phyloP scores from a whole-genome alignment of 2,113 vertebrate species.

The Paralichthys olivaceus region DNA sequence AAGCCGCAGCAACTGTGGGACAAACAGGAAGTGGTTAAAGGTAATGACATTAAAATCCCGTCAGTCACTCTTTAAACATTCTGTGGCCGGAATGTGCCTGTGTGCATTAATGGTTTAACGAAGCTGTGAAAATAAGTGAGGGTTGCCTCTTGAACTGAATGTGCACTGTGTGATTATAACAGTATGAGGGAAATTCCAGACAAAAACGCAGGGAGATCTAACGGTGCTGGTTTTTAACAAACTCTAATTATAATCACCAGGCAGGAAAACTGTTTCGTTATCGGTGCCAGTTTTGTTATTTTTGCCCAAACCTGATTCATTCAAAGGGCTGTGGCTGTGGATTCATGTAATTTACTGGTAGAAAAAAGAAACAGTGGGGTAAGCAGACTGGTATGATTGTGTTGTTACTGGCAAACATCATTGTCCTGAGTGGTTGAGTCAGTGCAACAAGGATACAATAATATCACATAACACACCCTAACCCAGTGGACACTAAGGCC shows the following conservation, averaged over 20 bases:
- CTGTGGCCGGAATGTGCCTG: constrained; percentile 34
- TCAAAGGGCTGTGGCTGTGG: constrained; percentile 59
- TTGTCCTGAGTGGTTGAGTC: constrained; percentile 56
- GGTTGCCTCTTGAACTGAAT: constrained; percentile 34
- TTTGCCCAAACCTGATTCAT: constrained; percentile 66
- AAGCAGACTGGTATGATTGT: constrained; percentile 49
- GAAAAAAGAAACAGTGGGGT: constrained; percentile 52
- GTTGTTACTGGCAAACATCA: constrained; percentile 71
- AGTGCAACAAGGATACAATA: constrained; percentile 49
- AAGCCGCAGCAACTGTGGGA: constrained; percentile 76
- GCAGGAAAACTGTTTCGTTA: constrained; percentile 55
- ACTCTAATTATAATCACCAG: constrained; percentile 55
- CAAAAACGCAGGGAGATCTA: constrained; percentile 22
- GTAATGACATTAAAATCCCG: constrained; percentile 34
- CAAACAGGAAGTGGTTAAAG: constrained; percentile 48
- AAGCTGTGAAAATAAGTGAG: constrained; percentile 60
- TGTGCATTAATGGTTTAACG: constrained; percentile 48
- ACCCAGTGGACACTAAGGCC: constrained; percentile 25
- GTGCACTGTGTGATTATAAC: constrained; percentile 50
- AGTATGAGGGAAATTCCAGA: constrained; percentile 55
- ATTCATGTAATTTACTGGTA: constrained; percentile 71
- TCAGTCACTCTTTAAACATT: constrained; percentile 8
- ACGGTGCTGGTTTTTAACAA: constrained; percentile 47
- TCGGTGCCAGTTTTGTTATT: constrained; percentile 68
- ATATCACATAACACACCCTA: constrained; percentile 41